A percentile compares a stretch with the other conserved stretches of the same genome.
Evolutionary conservation across 2,113 vertebrate species (phyloP).

Genomic region (Thalassarche chlororhynchos): DNA sequence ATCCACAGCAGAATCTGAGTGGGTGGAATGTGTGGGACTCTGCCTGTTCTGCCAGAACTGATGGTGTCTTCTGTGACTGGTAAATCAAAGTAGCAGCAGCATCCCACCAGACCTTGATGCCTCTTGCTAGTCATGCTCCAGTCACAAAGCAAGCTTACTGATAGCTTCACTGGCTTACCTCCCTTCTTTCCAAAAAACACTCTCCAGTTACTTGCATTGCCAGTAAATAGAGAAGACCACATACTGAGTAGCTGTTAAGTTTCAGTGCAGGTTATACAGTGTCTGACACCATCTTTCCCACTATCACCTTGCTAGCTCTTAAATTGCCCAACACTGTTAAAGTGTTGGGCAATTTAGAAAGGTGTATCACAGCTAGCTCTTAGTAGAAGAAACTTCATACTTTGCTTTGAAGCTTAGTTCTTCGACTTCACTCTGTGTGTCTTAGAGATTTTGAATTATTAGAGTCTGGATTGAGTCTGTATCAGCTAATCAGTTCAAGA

Average conservation of each 20-base stretch:
- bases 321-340: neutral
- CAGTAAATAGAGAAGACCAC: neutral
- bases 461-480: neutral
- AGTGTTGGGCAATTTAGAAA: neutral
- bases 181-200: neutral
- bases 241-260: neutral
- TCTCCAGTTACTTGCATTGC: neutral
- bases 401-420: neutral
- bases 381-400: neutral
- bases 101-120: neutral
- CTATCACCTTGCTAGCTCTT: neutral
- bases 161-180: neutral
- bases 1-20: neutral
- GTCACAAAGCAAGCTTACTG: neutral
- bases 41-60: neutral
- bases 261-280: neutral
- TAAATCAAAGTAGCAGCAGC: neutral
- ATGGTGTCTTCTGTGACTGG: neutral
- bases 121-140: neutral
- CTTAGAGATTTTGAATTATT: neutral
- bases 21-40: neutral
- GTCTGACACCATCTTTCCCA: neutral
- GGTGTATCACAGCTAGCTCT: neutral
- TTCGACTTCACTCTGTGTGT: neutral
- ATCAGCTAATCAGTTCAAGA: neutral